Evolutionary conservation across 2,797 vertebrate species (phyloP), one percentile per base, ranked within the genome.

Genomic region (Enteromius anoplus): DNA sequence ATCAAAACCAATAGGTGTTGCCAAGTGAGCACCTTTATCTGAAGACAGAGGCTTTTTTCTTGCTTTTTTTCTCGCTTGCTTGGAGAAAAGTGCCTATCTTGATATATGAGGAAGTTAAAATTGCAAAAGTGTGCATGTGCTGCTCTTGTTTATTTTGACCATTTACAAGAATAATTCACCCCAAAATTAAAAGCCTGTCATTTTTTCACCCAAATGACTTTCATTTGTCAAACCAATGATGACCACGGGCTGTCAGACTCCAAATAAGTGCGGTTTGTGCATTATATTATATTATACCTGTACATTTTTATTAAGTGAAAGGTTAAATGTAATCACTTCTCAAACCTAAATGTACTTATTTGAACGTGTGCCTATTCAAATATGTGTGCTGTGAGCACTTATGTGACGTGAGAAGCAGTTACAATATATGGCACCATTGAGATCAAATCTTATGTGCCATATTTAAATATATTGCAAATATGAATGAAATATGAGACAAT

Each of bases 391-490:
- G 62, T 32, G 26, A 64, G 6, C 29, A 64, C 40, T 70, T 47
- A 8, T 26, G 40, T 26, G 40, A 17, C 40, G 42, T 69, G 17
- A 21, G 9, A 51, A 71, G 2, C 29, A 72, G 7, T 29, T 29
- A 51, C 70, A 32, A 32, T 29, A 19, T 10, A 7, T 45, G 68
- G 3, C n/a, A 26, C 40, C n/a, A 15, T 14, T 42, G 66, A 45
- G 21, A 69, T 69, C 37, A 69, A 69, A 23, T 42, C 66, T 4
- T 23, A 29, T 2, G 1, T 49, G 42, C 42, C 42, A 19, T 71
- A 49, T 71, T 71, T 71, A 14, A 71, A 49, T 72, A 19, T 49
- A 47, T 9, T 9, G 3, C 23, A 72, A 72, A 72, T 51, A 72
- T 32, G 23, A 5, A 51, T 51, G 70, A 32, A 19, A 72, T 72